Evolutionary conservation across 2,113 vertebrate genomes (phyloP).

Genomic region (Syngnathoides biaculeatus): DNA sequence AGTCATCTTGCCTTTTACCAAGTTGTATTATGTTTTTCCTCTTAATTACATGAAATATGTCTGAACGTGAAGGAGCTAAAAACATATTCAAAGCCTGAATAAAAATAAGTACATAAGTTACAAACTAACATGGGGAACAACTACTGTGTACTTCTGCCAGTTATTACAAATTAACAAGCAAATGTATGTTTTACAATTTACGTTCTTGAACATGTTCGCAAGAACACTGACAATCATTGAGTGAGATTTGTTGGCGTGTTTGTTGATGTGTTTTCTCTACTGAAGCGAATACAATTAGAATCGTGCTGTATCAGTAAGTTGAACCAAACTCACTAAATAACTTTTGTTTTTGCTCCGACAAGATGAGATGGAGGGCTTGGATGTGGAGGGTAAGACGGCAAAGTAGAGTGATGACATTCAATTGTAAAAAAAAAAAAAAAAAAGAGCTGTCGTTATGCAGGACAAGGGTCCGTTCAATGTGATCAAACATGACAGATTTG

Average conservation of each 20-base stretch:
- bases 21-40: background rate
- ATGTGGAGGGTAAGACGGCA: constrained; percentile 74
- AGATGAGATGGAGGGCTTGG: constrained; percentile 76
- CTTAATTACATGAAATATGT: too few species aligned
- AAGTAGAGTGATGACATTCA: constrained; percentile 24
- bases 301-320: background rate
- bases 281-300: background rate
- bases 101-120: too few species aligned
- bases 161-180: background rate
- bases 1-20: background rate
- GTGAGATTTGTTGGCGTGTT: background rate
- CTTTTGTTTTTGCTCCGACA: constrained; percentile 58
- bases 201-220: background rate
- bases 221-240: background rate
- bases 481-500: constrained; percentile 16
- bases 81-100: background rate
- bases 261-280: too few species aligned
- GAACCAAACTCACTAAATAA: constrained; percentile 15
- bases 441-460: constrained; percentile 5
- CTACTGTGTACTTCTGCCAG: background rate
- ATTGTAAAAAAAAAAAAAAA: background rate
- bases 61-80: background rate
- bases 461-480: constrained; percentile 37
- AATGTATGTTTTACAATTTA: too few species aligned
- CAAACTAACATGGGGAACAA: background rate